Base-by-base conservation (phyloP, 2,888 invertebrate genomes). In the Idaea biselata region DNA sequence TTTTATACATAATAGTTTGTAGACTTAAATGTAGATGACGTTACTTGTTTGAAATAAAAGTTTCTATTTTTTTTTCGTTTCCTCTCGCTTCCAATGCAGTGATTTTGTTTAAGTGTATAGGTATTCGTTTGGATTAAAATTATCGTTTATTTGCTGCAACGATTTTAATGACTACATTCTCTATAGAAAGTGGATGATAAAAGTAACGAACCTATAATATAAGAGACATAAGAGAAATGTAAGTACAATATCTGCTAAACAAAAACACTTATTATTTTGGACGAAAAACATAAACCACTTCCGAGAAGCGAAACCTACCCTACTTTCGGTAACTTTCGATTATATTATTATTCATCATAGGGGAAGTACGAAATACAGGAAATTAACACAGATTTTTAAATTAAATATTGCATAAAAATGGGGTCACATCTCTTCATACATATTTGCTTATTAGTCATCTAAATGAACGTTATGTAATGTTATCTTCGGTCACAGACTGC, bases 401-500 rank as follows among this genome's bases (percentile, higher is more conserved):
- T 64, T 17, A 66, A 58, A 53, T 54, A 60, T 67, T 63, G 60
- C 61, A 58, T 67, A 65, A 70, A 58, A 67, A 60, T 60, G 56
- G 58, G 64, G 60, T 59, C 65, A 58, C 58, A 62, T 44, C 62
- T 56, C 17, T 54, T 59, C 25, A 63, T 62, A 56, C 16, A 59
- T 57, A 62, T 56, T 59, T 53, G 16, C 60, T 31, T 60, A 58
- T 32, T 58, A 56, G 60, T 60, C 55, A 16, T 59, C 44, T 62
- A 53, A 32, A 55, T 59, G 33, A 60, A 55, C 33, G 61, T 84
- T 79, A 79, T 63, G 63, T 75, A 81, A 84, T 65, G 59, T 55
- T 68, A 80, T 81, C 78, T 82, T 72, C 68, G 65, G 60, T 57
- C 55, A 69, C 78, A 86, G 86, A 86, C 85, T 73, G 85, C 81